phyloP scores from a whole-genome alignment of 2,113 vertebrate genomes.

The Catharus bicknelli region DNA sequence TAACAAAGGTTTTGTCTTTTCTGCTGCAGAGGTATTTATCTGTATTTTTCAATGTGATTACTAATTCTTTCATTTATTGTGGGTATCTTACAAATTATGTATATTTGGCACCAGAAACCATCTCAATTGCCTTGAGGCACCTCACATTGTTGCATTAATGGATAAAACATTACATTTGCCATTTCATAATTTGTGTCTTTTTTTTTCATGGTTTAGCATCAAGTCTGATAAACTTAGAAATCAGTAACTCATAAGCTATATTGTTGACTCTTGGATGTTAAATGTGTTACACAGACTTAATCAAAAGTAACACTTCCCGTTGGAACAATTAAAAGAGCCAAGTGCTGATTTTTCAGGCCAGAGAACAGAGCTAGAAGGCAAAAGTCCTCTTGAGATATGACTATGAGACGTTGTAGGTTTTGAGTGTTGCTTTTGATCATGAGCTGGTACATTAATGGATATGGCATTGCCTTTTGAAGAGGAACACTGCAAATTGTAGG shows the following conservation, averaged over 20 bases:
- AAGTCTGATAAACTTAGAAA: constrained; percentile 9
- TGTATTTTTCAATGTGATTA: background rate
- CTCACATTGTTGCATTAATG: background rate
- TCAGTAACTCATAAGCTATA: background rate
- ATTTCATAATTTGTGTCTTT: background rate
- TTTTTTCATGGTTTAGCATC: background rate
- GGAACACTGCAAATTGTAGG: background rate
- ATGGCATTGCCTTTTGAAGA: background rate
- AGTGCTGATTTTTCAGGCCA: background rate
- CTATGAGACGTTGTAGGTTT: background rate
- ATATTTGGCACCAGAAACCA: background rate
- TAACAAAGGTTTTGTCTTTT: constrained; percentile 11
- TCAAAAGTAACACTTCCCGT: background rate
- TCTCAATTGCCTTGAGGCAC: background rate
- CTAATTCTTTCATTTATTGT: background rate
- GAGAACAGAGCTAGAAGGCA: background rate
- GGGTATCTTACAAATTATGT: background rate
- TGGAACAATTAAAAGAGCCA: background rate
- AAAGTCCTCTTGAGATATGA: background rate
- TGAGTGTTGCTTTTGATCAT: background rate
- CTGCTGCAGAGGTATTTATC: background rate
- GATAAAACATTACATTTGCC: constrained; percentile 23
- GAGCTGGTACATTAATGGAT: background rate
- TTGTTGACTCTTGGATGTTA: background rate
- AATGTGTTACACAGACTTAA: background rate